Conservation (phyloP, 1,140 invertebrate species). For the Drosophila mauritiana region DNA sequence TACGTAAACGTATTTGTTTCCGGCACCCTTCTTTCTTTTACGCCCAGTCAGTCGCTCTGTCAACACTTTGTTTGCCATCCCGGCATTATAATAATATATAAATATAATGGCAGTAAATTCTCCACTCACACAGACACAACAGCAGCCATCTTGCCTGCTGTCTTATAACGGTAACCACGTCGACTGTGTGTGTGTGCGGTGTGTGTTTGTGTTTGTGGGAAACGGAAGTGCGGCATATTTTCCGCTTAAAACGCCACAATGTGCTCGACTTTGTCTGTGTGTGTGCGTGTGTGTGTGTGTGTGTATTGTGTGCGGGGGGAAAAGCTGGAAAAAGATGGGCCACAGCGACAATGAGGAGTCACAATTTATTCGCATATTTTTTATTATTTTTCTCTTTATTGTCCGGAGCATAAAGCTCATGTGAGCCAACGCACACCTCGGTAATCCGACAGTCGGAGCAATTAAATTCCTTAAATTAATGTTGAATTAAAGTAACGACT, state of each 20-base stretch:
- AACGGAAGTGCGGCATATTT: conserved; percentile 74
- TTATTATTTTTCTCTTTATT: conserved; percentile 67
- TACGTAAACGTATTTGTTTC: conserved; percentile 45
- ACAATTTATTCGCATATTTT: conserved; percentile 64
- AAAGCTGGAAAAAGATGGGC: conserved; percentile 2
- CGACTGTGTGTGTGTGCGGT: conserved; percentile 30
- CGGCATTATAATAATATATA: conserved; percentile 54
- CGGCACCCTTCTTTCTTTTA: neutral
- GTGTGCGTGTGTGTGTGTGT: no score
- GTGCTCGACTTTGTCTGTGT: conserved; percentile 32
- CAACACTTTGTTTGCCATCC: conserved; percentile 43
- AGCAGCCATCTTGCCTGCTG: conserved; percentile 53
- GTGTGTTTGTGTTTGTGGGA: conserved; percentile 19
- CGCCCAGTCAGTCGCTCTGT: conserved; percentile 18
- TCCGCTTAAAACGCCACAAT: conserved; percentile 78
- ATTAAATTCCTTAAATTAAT: conserved; percentile 50
- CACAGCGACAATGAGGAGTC: conserved; percentile 33
- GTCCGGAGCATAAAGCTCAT: conserved; percentile 54
- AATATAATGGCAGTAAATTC: conserved; percentile 56
- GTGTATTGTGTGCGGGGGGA: conserved; percentile 11
- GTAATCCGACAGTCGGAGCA: conserved; percentile 22
- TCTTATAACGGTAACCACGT: conserved; percentile 64
- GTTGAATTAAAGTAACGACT: conserved; percentile 25
- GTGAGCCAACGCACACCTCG: conserved; percentile 61
- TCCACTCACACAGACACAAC: neutral